Conservation (phyloP, 2,888 invertebrate genomes). For the Argyra leucocephala region DNA sequence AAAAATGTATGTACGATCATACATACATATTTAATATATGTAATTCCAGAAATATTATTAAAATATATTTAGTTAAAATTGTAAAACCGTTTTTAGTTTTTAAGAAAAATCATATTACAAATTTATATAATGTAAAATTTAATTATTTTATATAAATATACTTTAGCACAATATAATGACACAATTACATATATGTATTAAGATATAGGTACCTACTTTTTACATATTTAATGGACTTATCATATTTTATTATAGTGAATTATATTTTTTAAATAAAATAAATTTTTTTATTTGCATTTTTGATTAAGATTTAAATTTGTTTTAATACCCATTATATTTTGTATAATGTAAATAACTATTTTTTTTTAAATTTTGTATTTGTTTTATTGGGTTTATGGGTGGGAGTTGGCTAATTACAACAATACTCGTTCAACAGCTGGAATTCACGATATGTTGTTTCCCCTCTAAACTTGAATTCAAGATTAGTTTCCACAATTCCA, state of each 20-base stretch:
- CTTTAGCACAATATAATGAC: background rate
- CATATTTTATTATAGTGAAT: background rate
- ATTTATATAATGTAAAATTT: background rate
- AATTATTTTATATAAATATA: background rate
- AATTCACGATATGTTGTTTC: too few relatives aligned
- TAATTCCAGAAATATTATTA: background rate
- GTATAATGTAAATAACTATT: too few relatives aligned
- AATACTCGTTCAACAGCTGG: too few relatives aligned
- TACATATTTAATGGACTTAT: background rate
- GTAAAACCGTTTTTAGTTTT: background rate
- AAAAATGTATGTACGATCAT: too few relatives aligned
- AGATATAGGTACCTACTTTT: background rate
- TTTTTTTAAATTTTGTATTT: too few relatives aligned
- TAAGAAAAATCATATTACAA: background rate
- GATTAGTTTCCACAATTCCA: too few relatives aligned
- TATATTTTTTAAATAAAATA: background rate
- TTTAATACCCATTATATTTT: too few relatives aligned
- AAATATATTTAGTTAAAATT: background rate
- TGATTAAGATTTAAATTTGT: background rate
- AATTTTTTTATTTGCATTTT: background rate
- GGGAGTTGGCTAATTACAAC: too few relatives aligned
- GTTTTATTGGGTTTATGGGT: too few relatives aligned
- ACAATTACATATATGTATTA: background rate
- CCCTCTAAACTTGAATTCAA: too few relatives aligned
- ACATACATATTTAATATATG: background rate